A percentile compares a stretch with the other conserved stretches of the same genome.
phyloP scores from a whole-genome alignment of 2,797 vertebrate genomes.

The Premnoplex brunnescens region DNA sequence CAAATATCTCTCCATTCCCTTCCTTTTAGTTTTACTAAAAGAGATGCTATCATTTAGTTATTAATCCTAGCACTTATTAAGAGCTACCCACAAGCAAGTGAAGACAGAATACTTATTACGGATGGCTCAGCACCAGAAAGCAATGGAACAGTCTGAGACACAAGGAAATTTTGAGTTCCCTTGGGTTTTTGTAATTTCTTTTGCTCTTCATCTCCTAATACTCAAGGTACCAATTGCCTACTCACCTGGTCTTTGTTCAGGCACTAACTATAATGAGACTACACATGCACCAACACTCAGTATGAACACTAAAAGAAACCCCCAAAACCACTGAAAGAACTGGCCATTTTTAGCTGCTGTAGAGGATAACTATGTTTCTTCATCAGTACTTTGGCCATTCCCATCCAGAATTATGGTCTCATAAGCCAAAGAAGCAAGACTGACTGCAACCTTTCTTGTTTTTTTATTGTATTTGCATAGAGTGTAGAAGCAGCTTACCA shows the following conservation, averaged over 20 bases:
- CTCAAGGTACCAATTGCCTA: neutral
- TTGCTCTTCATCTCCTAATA: neutral
- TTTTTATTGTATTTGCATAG: neutral
- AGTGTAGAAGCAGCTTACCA: neutral
- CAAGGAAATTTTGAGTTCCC: neutral
- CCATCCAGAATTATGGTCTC: neutral
- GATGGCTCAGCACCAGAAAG: neutral
- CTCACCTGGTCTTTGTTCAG: neutral
- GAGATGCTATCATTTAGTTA: neutral
- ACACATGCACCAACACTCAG: fast-evolving
- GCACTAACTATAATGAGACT: neutral
- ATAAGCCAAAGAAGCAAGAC: neutral
- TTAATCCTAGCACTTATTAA: neutral
- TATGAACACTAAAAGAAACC: neutral
- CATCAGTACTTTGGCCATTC: neutral
- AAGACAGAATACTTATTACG: neutral
- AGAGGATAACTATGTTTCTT: neutral
- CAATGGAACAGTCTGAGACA: neutral
- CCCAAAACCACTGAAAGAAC: neutral
- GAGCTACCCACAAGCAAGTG: neutral
- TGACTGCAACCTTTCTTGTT: neutral
- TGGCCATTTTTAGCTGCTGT: neutral
- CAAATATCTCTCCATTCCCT: neutral
- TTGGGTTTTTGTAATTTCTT: neutral
- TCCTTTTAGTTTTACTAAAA: neutral